Conservation (phyloP, 1,140 invertebrate genomes). For the Zaprionus davidi region DNA sequence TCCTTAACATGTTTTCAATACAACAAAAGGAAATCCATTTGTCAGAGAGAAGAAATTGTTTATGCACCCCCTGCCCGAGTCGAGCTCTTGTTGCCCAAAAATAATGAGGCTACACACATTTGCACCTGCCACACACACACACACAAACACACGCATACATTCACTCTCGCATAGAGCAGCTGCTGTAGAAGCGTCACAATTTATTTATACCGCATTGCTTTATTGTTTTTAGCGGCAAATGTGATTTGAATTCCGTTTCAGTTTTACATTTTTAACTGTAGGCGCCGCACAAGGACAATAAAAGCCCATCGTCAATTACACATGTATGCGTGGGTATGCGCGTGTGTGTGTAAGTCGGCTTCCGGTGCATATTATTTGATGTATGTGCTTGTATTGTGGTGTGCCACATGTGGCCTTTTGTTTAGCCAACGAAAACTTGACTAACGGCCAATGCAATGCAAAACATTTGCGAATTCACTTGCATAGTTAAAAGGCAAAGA, state of each 20-base stretch:
- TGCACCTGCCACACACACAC: slow-evolving; percentile 16
- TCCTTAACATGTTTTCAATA: slow-evolving; percentile 69
- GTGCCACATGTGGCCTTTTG: slow-evolving; percentile 15
- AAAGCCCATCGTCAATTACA: slow-evolving; percentile 19
- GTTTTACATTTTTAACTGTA: slow-evolving; percentile 34
- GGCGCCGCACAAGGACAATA: slow-evolving; percentile 37
- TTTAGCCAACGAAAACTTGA: slow-evolving; percentile 15
- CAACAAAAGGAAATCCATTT: slow-evolving; percentile 79
- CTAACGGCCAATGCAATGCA: slow-evolving; percentile 38
- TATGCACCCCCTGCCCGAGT: slow-evolving; percentile 31
- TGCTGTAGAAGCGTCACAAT: slow-evolving; percentile 30
- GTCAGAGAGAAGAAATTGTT: slow-evolving; percentile 67
- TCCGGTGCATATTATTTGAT: neutral
- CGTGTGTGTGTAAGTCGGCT: slow-evolving; percentile 10
- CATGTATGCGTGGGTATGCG: neutral
- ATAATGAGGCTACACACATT: slow-evolving; percentile 38
- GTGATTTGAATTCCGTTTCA: slow-evolving; percentile 46
- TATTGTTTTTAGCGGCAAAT: slow-evolving; percentile 56
- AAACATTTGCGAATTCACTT: slow-evolving; percentile 30
- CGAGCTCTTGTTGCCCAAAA: slow-evolving; percentile 27
- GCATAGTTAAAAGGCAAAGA: slow-evolving; percentile 6
- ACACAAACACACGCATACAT: slow-evolving; percentile 10
- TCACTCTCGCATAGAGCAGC: neutral
- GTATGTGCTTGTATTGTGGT: neutral
- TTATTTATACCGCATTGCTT: slow-evolving; percentile 66